phyloP scores from a whole-genome alignment of 2,113 vertebrate species.

The Oncorhynchus kisutch region DNA sequence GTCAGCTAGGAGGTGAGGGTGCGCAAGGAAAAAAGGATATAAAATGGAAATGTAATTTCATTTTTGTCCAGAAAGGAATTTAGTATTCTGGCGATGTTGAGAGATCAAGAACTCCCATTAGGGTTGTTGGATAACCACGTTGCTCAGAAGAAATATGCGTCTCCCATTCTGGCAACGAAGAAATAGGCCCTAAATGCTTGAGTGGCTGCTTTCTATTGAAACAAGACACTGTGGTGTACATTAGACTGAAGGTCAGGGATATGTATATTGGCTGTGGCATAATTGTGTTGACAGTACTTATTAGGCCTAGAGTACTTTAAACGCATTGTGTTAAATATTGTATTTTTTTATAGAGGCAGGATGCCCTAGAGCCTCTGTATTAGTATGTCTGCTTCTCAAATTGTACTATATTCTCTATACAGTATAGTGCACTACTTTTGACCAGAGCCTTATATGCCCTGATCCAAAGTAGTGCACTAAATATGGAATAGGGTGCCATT shows the following conservation, averaged over 20 bases:
- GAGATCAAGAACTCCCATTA: constrained; percentile 50
- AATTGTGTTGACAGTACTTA: neutral
- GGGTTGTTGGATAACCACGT: constrained; percentile 22
- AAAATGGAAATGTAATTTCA: constrained; percentile 54
- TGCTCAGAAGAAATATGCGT: neutral
- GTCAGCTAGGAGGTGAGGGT: neutral
- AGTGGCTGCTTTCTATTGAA: neutral
- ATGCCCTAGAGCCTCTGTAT: neutral
- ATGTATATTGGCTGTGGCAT: neutral
- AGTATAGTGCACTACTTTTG: no score
- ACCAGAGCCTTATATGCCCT: no score
- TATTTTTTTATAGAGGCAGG: no score
- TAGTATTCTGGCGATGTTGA: constrained; percentile 43
- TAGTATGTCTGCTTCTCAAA: neutral
- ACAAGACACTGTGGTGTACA: neutral
- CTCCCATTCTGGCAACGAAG: neutral
- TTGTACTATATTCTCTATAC: no score
- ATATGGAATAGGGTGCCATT: no score
- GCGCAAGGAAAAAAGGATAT: constrained; percentile 30
- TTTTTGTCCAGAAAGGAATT: constrained; percentile 39
- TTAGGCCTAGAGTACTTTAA: no score
- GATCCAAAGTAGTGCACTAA: no score
- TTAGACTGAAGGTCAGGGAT: neutral
- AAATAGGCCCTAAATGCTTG: neutral
- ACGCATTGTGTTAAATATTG: no score